These are phyloP conservation scores for Oscheius sp. DNA, from an alignment of 2,888 invertebrate species.

Conservation along the genomic window DNA sequence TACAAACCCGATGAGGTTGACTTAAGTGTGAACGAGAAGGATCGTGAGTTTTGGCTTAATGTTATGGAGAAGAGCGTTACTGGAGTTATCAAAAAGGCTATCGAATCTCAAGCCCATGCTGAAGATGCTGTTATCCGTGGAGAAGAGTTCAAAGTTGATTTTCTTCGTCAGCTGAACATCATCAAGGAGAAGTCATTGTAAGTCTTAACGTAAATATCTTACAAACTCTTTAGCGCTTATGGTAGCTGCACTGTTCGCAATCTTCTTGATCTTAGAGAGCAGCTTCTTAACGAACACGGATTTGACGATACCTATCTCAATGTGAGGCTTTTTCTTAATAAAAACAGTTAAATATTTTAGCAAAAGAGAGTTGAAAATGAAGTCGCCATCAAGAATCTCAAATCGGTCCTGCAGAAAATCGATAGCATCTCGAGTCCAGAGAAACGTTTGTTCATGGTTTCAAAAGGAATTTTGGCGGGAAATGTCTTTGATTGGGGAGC, in stretches of 20 bases:
- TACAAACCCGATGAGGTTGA: slow-evolving; percentile 93
- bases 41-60: slow-evolving; percentile 87
- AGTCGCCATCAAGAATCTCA: slow-evolving; percentile 80
- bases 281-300: slow-evolving; percentile 86
- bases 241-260: slow-evolving; percentile 87
- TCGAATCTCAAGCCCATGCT: slow-evolving; percentile 81
- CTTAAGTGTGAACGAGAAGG: slow-evolving; percentile 84
- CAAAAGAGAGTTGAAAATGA: slow-evolving; percentile 89
- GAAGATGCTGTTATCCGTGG: slow-evolving; percentile 83
- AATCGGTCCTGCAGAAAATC: slow-evolving; percentile 79
- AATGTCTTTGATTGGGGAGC: slow-evolving; percentile 99
- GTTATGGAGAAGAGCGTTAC: slow-evolving; percentile 86
- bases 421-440: slow-evolving; percentile 68
- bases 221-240: slow-evolving; percentile 78
- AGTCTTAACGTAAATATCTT: slow-evolving; percentile 20
- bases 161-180: slow-evolving; percentile 81
- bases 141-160: slow-evolving; percentile 83
- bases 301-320: slow-evolving; percentile 85
- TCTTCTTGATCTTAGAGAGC: slow-evolving; percentile 89
- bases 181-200: slow-evolving; percentile 79
- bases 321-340: too few relatives aligned
- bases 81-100: slow-evolving; percentile 80
- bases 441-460: slow-evolving; percentile 27
- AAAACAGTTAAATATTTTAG: slow-evolving; percentile 71
- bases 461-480: slow-evolving; percentile 76